A percentile compares a stretch with the other conserved stretches of the same genome.
Conservation (phyloP, 1,140 invertebrate species). For the Pteromalus puparum region DNA sequence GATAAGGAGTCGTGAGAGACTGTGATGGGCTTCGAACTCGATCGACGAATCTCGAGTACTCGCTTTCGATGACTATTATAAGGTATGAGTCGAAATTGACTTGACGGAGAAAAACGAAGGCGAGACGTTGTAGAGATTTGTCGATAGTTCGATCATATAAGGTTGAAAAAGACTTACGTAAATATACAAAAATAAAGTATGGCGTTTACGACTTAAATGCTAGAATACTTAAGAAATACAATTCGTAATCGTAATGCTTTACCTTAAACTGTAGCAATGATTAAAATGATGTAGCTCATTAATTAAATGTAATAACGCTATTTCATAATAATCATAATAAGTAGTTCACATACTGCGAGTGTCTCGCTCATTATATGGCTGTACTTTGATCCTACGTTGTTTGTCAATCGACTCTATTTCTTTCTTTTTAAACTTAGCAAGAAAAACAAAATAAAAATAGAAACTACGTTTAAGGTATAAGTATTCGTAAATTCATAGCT, state of each 20-base stretch:
- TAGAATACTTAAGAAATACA: constrained; percentile 50
- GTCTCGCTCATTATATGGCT: constrained; percentile 55
- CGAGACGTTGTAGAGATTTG: neutral
- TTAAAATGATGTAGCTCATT: neutral
- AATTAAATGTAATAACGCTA: constrained; percentile 12
- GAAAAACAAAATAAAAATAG: neutral
- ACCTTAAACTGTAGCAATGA: neutral
- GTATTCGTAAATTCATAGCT: constrained; percentile 57
- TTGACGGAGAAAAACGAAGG: neutral
- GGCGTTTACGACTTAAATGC: constrained; percentile 51
- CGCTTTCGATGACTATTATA: neutral
- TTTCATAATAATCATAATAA: constrained; percentile 29
- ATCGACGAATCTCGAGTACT: neutral
- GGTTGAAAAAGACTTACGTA: constrained; percentile 36
- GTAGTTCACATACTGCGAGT: constrained; percentile 43
- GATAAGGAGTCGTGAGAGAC: constrained; percentile 8
- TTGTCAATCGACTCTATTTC: constrained; percentile 4
- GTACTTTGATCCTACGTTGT: constrained; percentile 57
- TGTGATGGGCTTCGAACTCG: neutral
- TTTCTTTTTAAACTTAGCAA: neutral
- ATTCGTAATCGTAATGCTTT: constrained; percentile 31
- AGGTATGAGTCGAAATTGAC: neutral
- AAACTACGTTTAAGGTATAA: neutral
- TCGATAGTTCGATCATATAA: neutral
- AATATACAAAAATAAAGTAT: constrained; percentile 51